Percentiles rank a stretch among this genome's conserved stretches.
These are phyloP conservation scores for Chloromyia formosa DNA, from an alignment of 2,888 invertebrate genomes.

Conservation along the genomic window DNA sequence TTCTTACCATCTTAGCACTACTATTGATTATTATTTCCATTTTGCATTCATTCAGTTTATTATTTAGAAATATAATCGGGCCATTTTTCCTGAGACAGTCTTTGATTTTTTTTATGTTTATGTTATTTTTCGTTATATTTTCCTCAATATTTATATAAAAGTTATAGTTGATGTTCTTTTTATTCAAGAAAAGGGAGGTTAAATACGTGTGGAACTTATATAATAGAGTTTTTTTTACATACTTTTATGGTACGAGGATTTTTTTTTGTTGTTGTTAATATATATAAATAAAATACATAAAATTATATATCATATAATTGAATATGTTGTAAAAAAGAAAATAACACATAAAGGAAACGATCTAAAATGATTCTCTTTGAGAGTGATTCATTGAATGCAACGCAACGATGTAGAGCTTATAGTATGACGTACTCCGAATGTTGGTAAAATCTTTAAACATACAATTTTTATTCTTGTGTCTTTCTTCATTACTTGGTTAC, in stretches of 20 bases:
- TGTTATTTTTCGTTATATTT: constrained; percentile 47
- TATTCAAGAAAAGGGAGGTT: too few relatives aligned
- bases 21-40: not conserved
- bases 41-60: constrained; percentile 14
- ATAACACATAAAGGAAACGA: not conserved
- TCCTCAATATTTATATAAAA: constrained; percentile 13
- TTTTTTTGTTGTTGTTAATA: constrained; percentile 24
- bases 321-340: not conserved
- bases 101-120: constrained; percentile 45
- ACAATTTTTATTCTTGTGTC: too few relatives aligned
- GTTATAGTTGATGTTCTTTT: too few relatives aligned
- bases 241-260: not conserved
- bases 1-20: too few relatives aligned
- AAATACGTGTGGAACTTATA: too few relatives aligned
- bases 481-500: too few relatives aligned
- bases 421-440: too few relatives aligned
- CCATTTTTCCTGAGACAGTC: constrained; percentile 53
- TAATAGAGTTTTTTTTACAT: not conserved
- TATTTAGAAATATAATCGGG: constrained; percentile 47
- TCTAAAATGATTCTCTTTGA: too few relatives aligned
- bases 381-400: too few relatives aligned
- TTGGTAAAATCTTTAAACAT: too few relatives aligned
- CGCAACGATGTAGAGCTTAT: too few relatives aligned
- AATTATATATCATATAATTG: not conserved
- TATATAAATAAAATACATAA: constrained; percentile 6